Conservation (phyloP, 2,888 invertebrate species). For the Aelia acuminata region DNA sequence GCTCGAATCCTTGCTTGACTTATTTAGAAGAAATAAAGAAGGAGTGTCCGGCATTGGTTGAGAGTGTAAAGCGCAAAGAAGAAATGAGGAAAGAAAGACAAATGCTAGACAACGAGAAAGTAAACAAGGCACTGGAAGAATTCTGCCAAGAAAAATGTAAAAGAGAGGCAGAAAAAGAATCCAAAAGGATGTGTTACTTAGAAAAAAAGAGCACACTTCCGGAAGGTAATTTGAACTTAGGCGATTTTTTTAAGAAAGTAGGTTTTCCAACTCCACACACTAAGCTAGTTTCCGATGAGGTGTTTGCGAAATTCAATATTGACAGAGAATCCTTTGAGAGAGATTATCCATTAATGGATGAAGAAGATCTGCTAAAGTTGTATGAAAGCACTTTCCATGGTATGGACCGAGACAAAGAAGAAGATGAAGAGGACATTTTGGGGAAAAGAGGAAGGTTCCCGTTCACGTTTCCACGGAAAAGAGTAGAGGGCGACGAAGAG, state of each 20-base stretch:
- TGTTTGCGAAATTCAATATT: not conserved
- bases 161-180: not conserved
- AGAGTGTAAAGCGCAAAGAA: constrained; percentile 4
- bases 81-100: not conserved
- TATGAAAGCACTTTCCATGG: not conserved
- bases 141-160: not conserved
- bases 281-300: not conserved
- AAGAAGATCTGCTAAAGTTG: not conserved
- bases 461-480: not conserved
- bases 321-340: not conserved
- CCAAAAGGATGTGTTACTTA: constrained; percentile 1
- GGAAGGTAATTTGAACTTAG: not conserved
- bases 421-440: constrained; percentile 25
- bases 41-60: not conserved
- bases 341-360: constrained; percentile 36
- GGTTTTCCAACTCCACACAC: not conserved
- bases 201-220: not conserved
- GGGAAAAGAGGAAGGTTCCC: constrained; percentile 18
- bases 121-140: not conserved
- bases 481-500: not conserved
- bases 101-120: not conserved
- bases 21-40: constrained; percentile 25
- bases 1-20: not conserved
- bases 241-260: not conserved
- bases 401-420: not conserved